Base-by-base conservation (phyloP, 2,888 invertebrate genomes). In the Nephrocerus scutellatus region DNA sequence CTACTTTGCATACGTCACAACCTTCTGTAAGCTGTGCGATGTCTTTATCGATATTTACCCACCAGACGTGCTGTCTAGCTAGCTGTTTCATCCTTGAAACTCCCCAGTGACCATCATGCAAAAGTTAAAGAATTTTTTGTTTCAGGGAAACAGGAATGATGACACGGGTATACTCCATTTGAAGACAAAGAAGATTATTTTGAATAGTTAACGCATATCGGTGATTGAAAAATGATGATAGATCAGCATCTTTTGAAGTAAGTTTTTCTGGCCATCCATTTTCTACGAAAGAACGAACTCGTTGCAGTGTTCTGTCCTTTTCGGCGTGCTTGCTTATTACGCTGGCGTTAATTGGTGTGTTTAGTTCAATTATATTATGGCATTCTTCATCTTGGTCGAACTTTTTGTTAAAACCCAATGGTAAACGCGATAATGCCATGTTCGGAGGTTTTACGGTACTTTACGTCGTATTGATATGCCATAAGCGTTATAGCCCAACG, bases 1-100 rank as follows among this genome's bases (percentile, higher is more conserved):
- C n/a, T n/a, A n/a, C n/a, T n/a, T 22, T 28, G 20, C 35, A 46
- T 7, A 30, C 34, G 24, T 39, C 39, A 24, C 34, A 39, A n/a
- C n/a, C n/a, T n/a, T n/a, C 4, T 34, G 40, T 13, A 25, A 35
- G 18, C 29, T 24, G 23, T 8, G 8, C 33, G 21, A 25, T 39
- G n/a, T 38, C 46, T 15, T 9, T 31, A 14, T 36, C 41, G 15
- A 30, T 43, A 12, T 16, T 39, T 28, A 21, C 38, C 39, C 35
- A 34, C 23, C 21, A 19, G 21, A 18, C 33, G 26, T n/a, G 29
- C n/a, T n/a, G 24, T 23, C n/a, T 21, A 39, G 18, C 39, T 30
- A 20, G 34, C 33, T 18, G 39, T 29, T 29, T 21, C 34, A 2
- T 21, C 29, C 23, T 8, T 8, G 10, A 8, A 22, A 22, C 23